Conservation (phyloP, 2,113 vertebrate species). For the Dendropsophus ebraccatus region DNA sequence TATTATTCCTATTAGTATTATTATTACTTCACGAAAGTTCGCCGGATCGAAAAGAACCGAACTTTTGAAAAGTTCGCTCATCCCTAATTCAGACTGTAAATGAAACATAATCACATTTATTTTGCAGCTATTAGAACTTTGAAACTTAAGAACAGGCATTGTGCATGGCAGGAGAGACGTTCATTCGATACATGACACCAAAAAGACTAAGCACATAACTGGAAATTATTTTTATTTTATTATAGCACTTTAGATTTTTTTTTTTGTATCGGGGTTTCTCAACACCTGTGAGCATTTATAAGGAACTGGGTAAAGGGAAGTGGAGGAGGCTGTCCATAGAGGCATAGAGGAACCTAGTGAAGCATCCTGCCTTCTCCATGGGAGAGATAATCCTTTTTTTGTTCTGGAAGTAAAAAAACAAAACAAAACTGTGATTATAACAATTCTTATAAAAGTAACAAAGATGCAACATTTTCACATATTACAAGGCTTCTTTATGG, state of each 20-base stretch:
- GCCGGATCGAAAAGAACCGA: too few relatives aligned
- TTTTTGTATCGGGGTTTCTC: constrained; percentile 1
- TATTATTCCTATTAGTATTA: too few relatives aligned
- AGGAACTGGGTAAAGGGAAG: constrained; percentile 11
- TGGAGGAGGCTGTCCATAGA: constrained; percentile 29
- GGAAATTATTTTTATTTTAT: constrained; percentile 47
- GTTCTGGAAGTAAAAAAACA: constrained; percentile 11
- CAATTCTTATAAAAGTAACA: background rate
- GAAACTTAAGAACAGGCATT: too few relatives aligned
- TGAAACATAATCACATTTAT: constrained; percentile 5
- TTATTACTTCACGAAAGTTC: too few relatives aligned
- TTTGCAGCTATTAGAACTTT: background rate
- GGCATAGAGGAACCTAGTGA: constrained; percentile 10
- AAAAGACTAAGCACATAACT: background rate
- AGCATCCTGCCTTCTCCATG: constrained; percentile 50
- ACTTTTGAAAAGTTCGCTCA: too few relatives aligned
- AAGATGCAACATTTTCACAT: background rate
- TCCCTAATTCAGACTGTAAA: background rate
- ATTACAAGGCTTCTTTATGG: background rate
- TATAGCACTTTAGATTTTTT: constrained; percentile 36
- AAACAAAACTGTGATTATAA: background rate
- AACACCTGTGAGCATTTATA: constrained; percentile 41
- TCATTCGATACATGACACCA: background rate
- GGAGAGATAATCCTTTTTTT: constrained; percentile 54
- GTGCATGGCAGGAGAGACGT: background rate